Percentiles rank a stretch among this genome's conserved stretches.
These are phyloP conservation scores for Chrosomus eos DNA, from an alignment of 2,797 vertebrate species.

Conservation along the genomic window DNA sequence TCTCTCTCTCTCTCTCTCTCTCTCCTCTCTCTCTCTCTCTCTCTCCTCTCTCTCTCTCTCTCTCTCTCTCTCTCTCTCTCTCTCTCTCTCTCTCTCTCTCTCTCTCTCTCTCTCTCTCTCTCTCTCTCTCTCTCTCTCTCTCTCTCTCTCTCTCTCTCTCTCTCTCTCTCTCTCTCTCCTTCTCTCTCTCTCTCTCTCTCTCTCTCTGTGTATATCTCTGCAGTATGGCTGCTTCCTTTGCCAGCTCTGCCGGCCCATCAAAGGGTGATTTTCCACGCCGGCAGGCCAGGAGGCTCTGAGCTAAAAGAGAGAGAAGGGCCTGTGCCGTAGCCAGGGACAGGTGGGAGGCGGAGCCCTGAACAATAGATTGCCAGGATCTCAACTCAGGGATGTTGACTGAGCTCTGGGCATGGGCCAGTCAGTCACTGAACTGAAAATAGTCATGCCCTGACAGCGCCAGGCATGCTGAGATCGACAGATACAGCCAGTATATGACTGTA, in stretches of 20 bases:
- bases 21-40: conserved; percentile 70
- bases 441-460: conserved; percentile 63
- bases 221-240: conserved; percentile 67
- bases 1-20: conserved; percentile 14
- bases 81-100: conserved; percentile 24
- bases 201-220: conserved; percentile 65
- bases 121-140: conserved; percentile 63
- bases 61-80: conserved; percentile 4
- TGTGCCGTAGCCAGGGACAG: conserved; percentile 59
- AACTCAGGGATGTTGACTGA: conserved; percentile 60
- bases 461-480: conserved; percentile 37
- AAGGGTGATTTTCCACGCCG: conserved; percentile 81
- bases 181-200: conserved; percentile 68
- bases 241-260: conserved; percentile 77
- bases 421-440: conserved; percentile 79
- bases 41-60: conserved; percentile 51
- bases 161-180: too few species aligned
- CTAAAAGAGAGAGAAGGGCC: conserved; percentile 71
- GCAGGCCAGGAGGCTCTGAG: conserved; percentile 72
- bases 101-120: conserved; percentile 58
- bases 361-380: conserved; percentile 72
- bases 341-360: conserved; percentile 58
- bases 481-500: conserved; percentile 39
- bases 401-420: conserved; percentile 74
- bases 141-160: conserved; percentile 53